These are phyloP conservation scores for Narcine bancroftii DNA, from an alignment of 2,113 vertebrate genomes.

Conservation along the genomic window DNA sequence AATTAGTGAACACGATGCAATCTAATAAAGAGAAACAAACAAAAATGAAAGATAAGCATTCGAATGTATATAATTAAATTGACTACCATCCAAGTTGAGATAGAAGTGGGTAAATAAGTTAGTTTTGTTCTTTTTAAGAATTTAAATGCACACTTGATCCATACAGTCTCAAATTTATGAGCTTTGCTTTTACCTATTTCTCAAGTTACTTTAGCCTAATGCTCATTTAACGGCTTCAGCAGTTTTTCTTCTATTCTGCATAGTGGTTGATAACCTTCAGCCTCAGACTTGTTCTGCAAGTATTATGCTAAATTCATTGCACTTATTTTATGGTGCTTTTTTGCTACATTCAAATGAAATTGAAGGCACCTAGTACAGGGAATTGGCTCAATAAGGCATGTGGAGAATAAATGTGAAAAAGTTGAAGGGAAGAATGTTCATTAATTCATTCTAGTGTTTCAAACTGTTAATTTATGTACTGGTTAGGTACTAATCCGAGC, in stretches of 20 bases:
- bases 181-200: not conserved
- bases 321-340: not conserved
- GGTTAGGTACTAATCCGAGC: not conserved
- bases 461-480: not conserved
- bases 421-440: not conserved
- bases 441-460: not conserved
- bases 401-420: not conserved
- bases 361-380: not conserved
- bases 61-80: not conserved
- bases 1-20: not conserved
- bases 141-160: not conserved
- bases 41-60: not conserved
- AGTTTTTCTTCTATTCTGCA: not conserved
- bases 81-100: not conserved
- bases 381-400: not conserved
- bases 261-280: not conserved
- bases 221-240: not conserved
- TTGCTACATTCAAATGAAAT: not conserved
- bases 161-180: not conserved
- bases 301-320: not conserved
- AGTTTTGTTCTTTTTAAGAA: not conserved
- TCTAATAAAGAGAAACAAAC: not conserved
- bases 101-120: not conserved
- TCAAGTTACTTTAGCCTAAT: not conserved
- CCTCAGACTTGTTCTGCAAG: not conserved